Base-by-base conservation (phyloP, 2,888 invertebrate genomes). In the Lasiommata megera region DNA sequence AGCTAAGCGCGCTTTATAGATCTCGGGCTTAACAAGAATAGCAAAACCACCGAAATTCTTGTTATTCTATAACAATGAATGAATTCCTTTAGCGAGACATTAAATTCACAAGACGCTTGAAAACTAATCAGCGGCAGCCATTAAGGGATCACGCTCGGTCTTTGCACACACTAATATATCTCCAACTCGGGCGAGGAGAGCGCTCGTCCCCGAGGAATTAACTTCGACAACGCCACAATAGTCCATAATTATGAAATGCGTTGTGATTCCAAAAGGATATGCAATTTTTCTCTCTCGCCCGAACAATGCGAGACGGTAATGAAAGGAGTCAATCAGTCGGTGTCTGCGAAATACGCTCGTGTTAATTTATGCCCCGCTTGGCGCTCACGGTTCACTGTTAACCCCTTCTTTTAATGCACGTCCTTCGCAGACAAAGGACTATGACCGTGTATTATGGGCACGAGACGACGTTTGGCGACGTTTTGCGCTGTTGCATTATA, bases 191-290 rank as follows among this genome's bases (percentile, higher is more conserved):
- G 79, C 80, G 79, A 76, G 68, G 77, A 80, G 77, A 73, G 72
- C 72, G 72, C 72, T 72, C 76, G 77, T 84, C 79, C 69, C 71
- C 74, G 69, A 76, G 76, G 76, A 84, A 88, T 88, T 87, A 86
- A 74, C 76, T 74, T 77, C 70, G 82, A 85, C 89, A 83, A 80
- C 79, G 71, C 78, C 83, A 90, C 90, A 90, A 90, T 90, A 87
- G 88, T 82, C 90, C 87, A 89, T 90, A 89, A 90, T 90, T 89
- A 88, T 89, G 90, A 90, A 88, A 88, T 88, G 89, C 88, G 88
- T 88, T 83, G 87, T 82, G 80, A 88, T 86, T 86, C 80, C 74
- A 71, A 81, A 81, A 78, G 82, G 81, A 81, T 79, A 69, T 73
- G 82, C 74, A 83, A 88, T 88, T 87, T 88, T 89, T 89, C 86